phyloP scores from a whole-genome alignment of 53 echinoderm and acorn worm species.

The Zoroaster sp. region DNA sequence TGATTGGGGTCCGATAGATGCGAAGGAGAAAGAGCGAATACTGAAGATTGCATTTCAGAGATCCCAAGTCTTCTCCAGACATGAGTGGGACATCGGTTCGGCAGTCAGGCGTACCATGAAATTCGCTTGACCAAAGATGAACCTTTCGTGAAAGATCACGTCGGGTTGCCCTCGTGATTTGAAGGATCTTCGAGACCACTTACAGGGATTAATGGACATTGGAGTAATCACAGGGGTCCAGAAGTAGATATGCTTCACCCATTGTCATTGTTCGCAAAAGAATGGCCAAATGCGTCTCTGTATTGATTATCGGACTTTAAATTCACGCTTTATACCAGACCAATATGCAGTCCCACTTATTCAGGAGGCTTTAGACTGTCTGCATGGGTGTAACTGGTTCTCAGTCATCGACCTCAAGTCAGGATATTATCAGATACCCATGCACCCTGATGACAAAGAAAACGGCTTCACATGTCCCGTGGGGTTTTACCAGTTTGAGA shows the following conservation, averaged over 20 bases:
- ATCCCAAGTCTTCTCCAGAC: constrained; percentile 50
- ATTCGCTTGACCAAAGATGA: constrained; percentile 56
- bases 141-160: constrained; percentile 72
- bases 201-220: constrained; percentile 46
- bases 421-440: constrained; percentile 39
- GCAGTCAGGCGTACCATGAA: constrained; percentile 20
- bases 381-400: constrained; percentile 44
- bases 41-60: background rate
- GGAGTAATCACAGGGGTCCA: constrained; percentile 41
- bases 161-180: constrained; percentile 52
- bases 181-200: constrained; percentile 53
- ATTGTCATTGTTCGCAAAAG: background rate
- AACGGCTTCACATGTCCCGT: constrained; percentile 27
- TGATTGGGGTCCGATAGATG: constrained; percentile 61
- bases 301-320: constrained; percentile 43
- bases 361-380: constrained; percentile 45
- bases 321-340: constrained; percentile 37
- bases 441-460: constrained; percentile 29
- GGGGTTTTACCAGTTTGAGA: constrained; percentile 43
- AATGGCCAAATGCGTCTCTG: constrained; percentile 18
- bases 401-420: constrained; percentile 60
- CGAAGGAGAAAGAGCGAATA: constrained; percentile 33
- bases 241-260: constrained; percentile 24
- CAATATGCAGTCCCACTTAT: constrained; percentile 51
- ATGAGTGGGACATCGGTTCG: constrained; percentile 63